Evolutionary conservation across 2,113 vertebrate genomes (phyloP), one percentile per base, ranked within the genome.

Genomic region (Xyliphius kryptos): DNA sequence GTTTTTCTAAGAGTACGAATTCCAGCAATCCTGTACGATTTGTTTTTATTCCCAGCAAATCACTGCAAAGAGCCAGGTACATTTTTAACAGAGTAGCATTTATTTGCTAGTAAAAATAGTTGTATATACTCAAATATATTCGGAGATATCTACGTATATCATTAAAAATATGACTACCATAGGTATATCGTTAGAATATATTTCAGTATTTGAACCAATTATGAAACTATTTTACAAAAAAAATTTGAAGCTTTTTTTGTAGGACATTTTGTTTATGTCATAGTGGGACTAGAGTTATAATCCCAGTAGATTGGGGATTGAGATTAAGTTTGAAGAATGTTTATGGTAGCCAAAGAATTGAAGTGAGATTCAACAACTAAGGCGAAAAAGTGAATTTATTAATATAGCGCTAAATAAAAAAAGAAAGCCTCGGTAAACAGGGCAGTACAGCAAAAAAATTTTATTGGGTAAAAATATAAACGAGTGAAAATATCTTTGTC

Each of bases 301-400:
- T 74, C 65, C 71, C 66, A 40, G 64, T 71, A 68, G 64, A 63
- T n/a, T n/a, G n/a, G n/a, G n/a, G n/a, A n/a, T n/a, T n/a, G n/a
- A n/a, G n/a, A n/a, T n/a, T n/a, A 74, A 64, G 59, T 54, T 55
- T 22, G 63, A 66, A 61, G 51, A n/a, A n/a, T 67, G 86, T n/a
- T 75, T 73, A 74, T 76, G 68, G 56, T 76, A 84, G 82, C 85
- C 87, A 85, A 84, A 85, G 85, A 84, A 78, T 75, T 57, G 32
- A 62, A 36, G 51, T 59, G 54, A 56, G 56, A 67, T 67, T 53
- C 5, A 66, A 32, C 16, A n/a, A n/a, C n/a, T n/a, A n/a, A n/a
- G n/a, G n/a, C n/a, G n/a, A n/a, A n/a, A n/a, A n/a, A n/a, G n/a
- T n/a, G n/a, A n/a, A n/a, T 32, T 32, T 56, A 13, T 60, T 14